Base-by-base conservation (phyloP, 2,113 vertebrate genomes). In the Seriola dumerili region DNA sequence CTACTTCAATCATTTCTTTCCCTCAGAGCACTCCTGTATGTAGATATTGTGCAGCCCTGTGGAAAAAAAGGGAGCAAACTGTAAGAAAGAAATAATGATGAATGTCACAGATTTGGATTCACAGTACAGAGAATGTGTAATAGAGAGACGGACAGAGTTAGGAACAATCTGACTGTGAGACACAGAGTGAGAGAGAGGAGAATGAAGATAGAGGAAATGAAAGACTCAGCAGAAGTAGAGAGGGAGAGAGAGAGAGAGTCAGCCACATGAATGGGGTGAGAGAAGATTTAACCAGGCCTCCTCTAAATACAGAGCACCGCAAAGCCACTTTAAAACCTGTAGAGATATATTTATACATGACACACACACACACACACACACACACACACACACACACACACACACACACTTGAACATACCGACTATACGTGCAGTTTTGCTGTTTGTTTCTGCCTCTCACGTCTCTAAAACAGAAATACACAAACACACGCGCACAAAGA, bases 241-340 rank as follows among this genome's bases (percentile, higher is more conserved):
- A 67, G 44, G 46, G 67, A 36, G 67, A 72, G 75, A 58, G 75
- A 58, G 76, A 85, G 80, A 79, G 86, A 84, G 69, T 44, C 65
- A 34, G 78, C 93, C 92, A 93, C 93, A 94, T 93, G 90, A 94
- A 92, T 94, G 88, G 82, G 80, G 85, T 85, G 81, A 91, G 88
- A 90, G 73, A 70, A 77, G 80, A 80, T 81, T 86, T 77, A 89
- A 88, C 85, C 90, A 88, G 72, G 85, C 85, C 80, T 92, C 82
- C 57, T 89, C 85, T 94, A 94, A 95, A 93, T 93, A 89, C 91
- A 93, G 93, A 91, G 84, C 85, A 75, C 90, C 88, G 0, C 93
- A 94, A 94, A 95, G 89, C 94, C 94, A 94, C 94, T 95, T 94
- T 83, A 95, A 94, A 93, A 91, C 89, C 92, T 90, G 88, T 77